These are phyloP conservation scores for Aurelia aurita DNA, from an alignment of 30 jellyfish, hydroid and myxozoan genomes.

Conservation along the genomic window DNA sequence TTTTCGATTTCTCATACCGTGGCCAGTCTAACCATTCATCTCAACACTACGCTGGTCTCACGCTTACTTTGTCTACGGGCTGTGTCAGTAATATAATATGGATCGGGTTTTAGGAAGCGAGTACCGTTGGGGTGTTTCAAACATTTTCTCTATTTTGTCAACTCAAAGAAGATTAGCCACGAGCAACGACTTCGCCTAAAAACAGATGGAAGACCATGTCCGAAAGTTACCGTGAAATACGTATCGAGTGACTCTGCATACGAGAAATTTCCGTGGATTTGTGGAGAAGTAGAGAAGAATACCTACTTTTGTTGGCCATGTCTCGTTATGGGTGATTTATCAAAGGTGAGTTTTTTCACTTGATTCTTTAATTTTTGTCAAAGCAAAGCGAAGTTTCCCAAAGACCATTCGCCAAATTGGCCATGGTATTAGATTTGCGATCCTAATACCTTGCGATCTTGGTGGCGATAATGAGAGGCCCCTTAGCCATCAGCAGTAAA, in stretches of 20 bases:
- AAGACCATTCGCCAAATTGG: not conserved
- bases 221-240: no score
- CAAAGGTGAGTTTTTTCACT: constrained; percentile 9
- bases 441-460: constrained; percentile 7
- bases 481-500: no score
- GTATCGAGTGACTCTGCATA: constrained; percentile 18
- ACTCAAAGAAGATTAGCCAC: constrained; percentile 7
- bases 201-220: constrained; percentile 23
- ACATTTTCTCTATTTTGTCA: constrained; percentile 10
- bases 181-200: constrained; percentile 14
- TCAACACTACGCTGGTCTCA: no score
- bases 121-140: no score
- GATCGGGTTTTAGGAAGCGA: constrained; percentile 18
- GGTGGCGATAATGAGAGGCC: constrained; percentile 10
- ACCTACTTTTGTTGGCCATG: no score
- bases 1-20: no score
- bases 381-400: constrained; percentile 20
- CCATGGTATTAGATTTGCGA: constrained; percentile 5
- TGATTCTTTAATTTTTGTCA: not conserved
- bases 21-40: no score
- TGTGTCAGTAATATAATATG: not conserved
- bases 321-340: constrained; percentile 13
- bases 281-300: constrained; percentile 20
- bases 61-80: not conserved
- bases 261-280: constrained; percentile 16